phyloP scores from a whole-genome alignment of 2,888 invertebrate species.

The Lycophotia porphyrea region DNA sequence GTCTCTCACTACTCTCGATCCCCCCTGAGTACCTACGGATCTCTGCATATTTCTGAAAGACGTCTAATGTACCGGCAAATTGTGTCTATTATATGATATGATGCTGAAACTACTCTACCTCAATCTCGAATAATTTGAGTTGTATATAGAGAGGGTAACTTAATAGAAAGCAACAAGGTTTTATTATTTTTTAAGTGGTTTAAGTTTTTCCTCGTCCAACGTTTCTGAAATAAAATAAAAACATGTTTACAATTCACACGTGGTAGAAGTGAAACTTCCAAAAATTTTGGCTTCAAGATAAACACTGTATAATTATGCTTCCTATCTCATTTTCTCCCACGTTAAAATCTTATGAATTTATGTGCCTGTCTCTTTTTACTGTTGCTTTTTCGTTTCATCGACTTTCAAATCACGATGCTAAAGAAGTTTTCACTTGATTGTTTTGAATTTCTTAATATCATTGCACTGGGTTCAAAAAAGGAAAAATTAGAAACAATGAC shows the following conservation, averaged over 20 bases:
- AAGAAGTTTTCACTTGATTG: too few relatives aligned
- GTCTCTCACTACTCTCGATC: background rate
- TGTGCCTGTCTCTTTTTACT: too few relatives aligned
- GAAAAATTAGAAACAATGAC: background rate
- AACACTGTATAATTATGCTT: too few relatives aligned
- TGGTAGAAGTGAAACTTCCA: too few relatives aligned
- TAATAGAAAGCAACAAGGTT: background rate
- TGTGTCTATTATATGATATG: constrained; percentile 21
- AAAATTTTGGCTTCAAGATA: too few relatives aligned
- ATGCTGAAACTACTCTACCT: constrained; percentile 19
- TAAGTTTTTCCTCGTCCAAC: background rate
- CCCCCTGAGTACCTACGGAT: background rate
- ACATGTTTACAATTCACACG: too few relatives aligned
- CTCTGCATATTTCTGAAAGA: constrained; percentile 30
- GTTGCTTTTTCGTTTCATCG: too few relatives aligned
- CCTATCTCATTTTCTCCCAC: too few relatives aligned
- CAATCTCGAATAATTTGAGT: constrained; percentile 15
- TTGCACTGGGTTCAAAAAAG: background rate
- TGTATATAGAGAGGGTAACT: background rate
- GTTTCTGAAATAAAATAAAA: background rate
- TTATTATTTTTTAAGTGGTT: background rate
- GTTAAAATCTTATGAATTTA: too few relatives aligned
- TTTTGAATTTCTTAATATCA: too few relatives aligned
- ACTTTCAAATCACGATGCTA: too few relatives aligned
- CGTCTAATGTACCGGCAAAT: constrained; percentile 34